Evolutionary conservation across 2,797 vertebrate species (phyloP).

Genomic region (Pangasius krempfi): DNA sequence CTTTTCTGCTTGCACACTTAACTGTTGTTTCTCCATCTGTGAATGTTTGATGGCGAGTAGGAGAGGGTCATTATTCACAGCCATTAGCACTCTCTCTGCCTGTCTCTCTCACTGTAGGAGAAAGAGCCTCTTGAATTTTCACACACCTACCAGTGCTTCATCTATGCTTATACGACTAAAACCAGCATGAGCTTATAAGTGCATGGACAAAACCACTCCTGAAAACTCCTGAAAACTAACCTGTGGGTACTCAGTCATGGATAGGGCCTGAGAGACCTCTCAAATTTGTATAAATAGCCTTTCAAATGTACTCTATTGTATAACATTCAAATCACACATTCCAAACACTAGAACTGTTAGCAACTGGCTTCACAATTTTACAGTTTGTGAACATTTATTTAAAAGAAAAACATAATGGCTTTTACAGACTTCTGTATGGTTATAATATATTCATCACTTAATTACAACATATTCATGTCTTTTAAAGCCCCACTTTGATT

Average conservation of each 20-base stretch:
- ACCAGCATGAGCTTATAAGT: slow-evolving; percentile 49
- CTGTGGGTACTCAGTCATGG: slow-evolving; percentile 39
- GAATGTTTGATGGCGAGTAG: slow-evolving; percentile 48
- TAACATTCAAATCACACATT: slow-evolving; percentile 40
- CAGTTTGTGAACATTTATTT: background rate
- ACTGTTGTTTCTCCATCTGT: slow-evolving; percentile 50
- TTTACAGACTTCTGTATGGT: background rate
- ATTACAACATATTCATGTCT: too few species aligned
- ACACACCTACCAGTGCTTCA: slow-evolving; percentile 44
- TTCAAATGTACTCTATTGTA: slow-evolving; percentile 52
- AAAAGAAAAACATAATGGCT: background rate
- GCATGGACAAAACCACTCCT: slow-evolving; percentile 31
- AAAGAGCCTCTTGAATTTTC: slow-evolving; percentile 55
- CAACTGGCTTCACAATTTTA: background rate
- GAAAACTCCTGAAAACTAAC: slow-evolving; percentile 33
- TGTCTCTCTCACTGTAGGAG: slow-evolving; percentile 26
- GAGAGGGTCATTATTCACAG: slow-evolving; percentile 51
- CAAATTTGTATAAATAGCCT: slow-evolving; percentile 47
- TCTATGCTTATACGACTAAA: slow-evolving; percentile 44
- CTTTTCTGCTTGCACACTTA: slow-evolving; percentile 45
- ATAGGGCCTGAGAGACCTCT: slow-evolving; percentile 47
- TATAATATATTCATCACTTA: background rate
- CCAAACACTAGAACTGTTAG: background rate
- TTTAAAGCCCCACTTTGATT: background rate
- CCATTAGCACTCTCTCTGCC: slow-evolving; percentile 45